Evolutionary conservation across 2,888 invertebrate species (phyloP).

Genomic region (Eudemis profundana): DNA sequence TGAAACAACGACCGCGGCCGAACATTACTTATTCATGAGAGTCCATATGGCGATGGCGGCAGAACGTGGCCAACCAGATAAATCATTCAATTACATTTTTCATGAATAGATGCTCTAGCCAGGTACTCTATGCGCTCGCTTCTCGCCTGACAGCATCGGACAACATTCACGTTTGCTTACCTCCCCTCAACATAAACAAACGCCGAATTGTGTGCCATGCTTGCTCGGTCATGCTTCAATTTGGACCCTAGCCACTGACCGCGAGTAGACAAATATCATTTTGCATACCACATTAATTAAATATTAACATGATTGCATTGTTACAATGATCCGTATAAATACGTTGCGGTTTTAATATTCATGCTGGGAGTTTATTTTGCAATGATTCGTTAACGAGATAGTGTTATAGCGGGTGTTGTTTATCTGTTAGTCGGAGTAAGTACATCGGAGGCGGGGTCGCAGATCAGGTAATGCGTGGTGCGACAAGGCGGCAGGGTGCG

Average conservation of each 20-base stretch:
- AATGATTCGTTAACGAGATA: conserved; percentile 28
- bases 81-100: conserved; percentile 83
- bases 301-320: conserved; percentile 34
- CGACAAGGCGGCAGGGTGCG: conserved; percentile 52
- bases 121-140: conserved; percentile 38
- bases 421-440: conserved; percentile 24
- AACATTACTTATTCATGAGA: conserved; percentile 85
- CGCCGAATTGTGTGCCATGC: conserved; percentile 20
- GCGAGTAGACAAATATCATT: conserved; percentile 39
- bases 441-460: conserved; percentile 27
- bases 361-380: conserved; percentile 24
- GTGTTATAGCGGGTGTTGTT: conserved; percentile 24
- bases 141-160: conserved; percentile 10
- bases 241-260: conserved; percentile 27
- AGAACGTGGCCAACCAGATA: conserved; percentile 82
- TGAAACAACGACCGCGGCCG: conserved; percentile 83
- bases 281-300: conserved; percentile 34
- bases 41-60: conserved; percentile 81
- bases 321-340: conserved; percentile 32
- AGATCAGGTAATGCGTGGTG: conserved; percentile 42
- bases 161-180: conserved; percentile 7
- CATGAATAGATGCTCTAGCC: conserved; percentile 64
- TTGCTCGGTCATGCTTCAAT: conserved; percentile 23
- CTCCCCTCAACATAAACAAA: conserved; percentile 29
- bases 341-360: conserved; percentile 32